Base-by-base conservation (phyloP, 2,113 vertebrate species). In the Xerus inauris region DNA sequence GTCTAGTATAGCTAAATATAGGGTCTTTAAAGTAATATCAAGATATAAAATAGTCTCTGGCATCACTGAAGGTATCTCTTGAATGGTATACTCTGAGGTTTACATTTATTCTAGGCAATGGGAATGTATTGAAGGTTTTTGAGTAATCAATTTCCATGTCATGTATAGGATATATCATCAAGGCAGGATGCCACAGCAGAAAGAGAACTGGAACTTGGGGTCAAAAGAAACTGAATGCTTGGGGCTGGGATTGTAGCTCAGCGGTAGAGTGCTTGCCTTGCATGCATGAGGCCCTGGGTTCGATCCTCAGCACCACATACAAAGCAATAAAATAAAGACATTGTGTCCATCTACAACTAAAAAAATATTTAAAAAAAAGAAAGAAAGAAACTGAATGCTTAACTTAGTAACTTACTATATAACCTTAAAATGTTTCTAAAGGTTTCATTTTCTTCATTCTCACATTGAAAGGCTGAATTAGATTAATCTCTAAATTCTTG, bases 381-480 rank as follows among this genome's bases (percentile, higher is more conserved):
- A n/a, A n/a, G n/a, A 87, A 94, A 45, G 65, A 51, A 35, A 77
- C 32, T 86, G 90, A 85, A 85, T 62, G 75, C 5, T 72, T 80
- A 82, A n/a, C 5, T 82, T 62, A 81, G 57, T 28, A 28, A 86
- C 54, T 64, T 40, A 49, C 24, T 62, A 51, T 19, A 28, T 49
- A 91, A 81, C 30, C 67, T 76, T 81, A n/a, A 13, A 85, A 89
- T 19, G 1, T 94, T 96, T 65, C 73, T 82, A 73, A 51, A 82
- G 11, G 9, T 26, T 83, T 87, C 76, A 89, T 82, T 77, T 87
- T 87, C 54, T 79, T 89, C 35, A 87, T 51, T 75, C 10, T 83
- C 5, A 64, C 76, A 79, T 16, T 92, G 5, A 76, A 92, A 84
- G 1, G 6, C 57, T 77, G 17, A 88, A 57, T 51, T 57, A 73